These are phyloP conservation scores for Brachionus sp. DNA, from an alignment of 1,140 invertebrate species.

Conservation along the genomic window DNA sequence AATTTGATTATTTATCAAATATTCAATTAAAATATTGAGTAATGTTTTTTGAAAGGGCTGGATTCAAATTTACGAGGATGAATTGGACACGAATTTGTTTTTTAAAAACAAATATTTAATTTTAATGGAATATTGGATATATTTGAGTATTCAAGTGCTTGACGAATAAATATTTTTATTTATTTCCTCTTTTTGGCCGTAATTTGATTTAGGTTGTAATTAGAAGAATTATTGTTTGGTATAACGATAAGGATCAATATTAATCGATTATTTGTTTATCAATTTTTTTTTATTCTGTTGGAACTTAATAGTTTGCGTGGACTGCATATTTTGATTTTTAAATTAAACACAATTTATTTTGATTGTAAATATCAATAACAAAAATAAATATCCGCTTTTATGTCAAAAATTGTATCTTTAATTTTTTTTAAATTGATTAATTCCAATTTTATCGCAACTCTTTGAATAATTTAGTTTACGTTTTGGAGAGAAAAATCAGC, in stretches of 20 bases:
- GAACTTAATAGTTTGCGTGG: neutral
- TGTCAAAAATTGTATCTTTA: conserved; percentile 12
- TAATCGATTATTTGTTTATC: conserved; percentile 3
- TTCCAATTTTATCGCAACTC: neutral
- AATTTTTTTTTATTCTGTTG: neutral
- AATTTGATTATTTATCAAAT: neutral
- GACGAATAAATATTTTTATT: conserved; percentile 3
- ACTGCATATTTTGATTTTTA: neutral
- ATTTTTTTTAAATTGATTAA: conserved; percentile 27
- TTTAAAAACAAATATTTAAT: neutral
- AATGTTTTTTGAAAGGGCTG: neutral
- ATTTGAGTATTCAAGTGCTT: neutral
- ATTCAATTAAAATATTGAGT: neutral
- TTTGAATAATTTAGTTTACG: neutral
- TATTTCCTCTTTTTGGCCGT: neutral
- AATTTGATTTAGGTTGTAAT: conserved; percentile 10
- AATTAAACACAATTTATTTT: conserved; percentile 6
- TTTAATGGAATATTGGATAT: neutral
- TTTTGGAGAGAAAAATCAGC: neutral
- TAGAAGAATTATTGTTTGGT: neutral
- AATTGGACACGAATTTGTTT: conserved; percentile 7
- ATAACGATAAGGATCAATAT: conserved; percentile 3
- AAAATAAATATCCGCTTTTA: conserved; percentile 17
- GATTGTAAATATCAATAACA: conserved; percentile 12
- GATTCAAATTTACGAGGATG: neutral